Conservation (phyloP, 2,113 vertebrate species). For the Capreolus pygargus region DNA sequence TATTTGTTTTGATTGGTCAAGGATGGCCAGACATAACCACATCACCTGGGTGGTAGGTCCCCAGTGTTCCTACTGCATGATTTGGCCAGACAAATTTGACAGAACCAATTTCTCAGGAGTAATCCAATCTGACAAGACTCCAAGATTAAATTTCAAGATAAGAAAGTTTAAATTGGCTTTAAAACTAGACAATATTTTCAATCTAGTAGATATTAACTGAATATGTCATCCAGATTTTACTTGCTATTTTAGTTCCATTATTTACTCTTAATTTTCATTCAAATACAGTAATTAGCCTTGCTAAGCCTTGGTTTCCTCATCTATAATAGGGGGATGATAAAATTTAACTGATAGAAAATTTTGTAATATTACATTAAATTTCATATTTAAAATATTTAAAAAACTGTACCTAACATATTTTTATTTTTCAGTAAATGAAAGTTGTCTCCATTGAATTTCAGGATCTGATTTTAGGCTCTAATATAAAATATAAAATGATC, state of each 20-base stretch:
- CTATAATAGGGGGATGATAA: not conserved
- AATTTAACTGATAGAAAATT: not conserved
- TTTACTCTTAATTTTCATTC: constrained; percentile 11
- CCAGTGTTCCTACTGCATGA: not conserved
- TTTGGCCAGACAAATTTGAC: not conserved
- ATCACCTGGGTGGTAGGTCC: not conserved
- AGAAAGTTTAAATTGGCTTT: constrained; percentile 35
- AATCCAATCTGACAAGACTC: not conserved
- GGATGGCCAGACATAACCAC: not conserved
- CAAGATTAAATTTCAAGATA: constrained; percentile 16
- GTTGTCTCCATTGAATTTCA: not conserved
- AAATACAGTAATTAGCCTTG: not conserved
- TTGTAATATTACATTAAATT: not conserved
- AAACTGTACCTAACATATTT: not conserved
- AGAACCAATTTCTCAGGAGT: not conserved
- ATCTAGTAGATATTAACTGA: not conserved
- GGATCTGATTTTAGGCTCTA: not conserved
- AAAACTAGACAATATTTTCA: constrained; percentile 16
- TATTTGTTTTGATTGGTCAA: not conserved
- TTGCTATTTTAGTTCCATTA: not conserved
- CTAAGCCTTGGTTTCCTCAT: not conserved
- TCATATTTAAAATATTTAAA: not conserved
- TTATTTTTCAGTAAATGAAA: not conserved
- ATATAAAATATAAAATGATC: not conserved
- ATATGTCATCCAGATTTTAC: not conserved